Base-by-base conservation (phyloP, 2,888 invertebrate genomes). In the Cataglyphis rosenhaueri region DNA sequence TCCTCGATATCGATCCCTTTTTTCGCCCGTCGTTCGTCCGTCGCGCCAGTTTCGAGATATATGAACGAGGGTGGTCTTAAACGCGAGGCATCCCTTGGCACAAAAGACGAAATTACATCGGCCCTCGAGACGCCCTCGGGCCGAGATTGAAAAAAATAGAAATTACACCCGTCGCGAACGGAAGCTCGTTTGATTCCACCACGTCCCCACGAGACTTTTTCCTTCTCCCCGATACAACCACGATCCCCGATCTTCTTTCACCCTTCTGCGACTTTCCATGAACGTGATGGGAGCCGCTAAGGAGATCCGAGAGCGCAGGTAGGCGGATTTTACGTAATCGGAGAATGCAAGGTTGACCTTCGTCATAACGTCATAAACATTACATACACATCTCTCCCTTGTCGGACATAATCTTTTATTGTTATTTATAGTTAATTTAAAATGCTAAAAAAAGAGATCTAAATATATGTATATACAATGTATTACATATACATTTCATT, bases 131-230 rank as follows among this genome's bases (percentile, higher is more conserved):
- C 78, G 59, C 71, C 78, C 78, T 79, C 78, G 59, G 88, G 88
- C 88, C 81, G 91, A 91, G 92, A 92, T 93, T 92, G 91, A 92
- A 92, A 93, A 92, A 91, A 91, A 86, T 88, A 89, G 91, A 89
- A 91, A 91, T 92, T 89, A 87, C 88, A 87, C 86, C 83, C 85
- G 62, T 62, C 52, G 35, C 35, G 84, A 85, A 81, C 61, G 61
- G 74, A 84, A 86, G 76, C 78, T 64, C 73, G 66, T 78, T 74
- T 81, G 84, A 84, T 82, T 65, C 82, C 21, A 55, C 74, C 55
- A 65, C 82, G 78, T 85, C 74, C 85, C 68, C 75, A 81, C 59
- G 83, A 68, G 74, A 59, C 25, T 64, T 79, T 44, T 35, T 55
- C 35, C 44, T 25, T 48, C 84, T 55, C 81, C 73, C 84, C 83